These are phyloP conservation scores for Diadromus collaris DNA, from an alignment of 2,888 invertebrate genomes.

Conservation along the genomic window DNA sequence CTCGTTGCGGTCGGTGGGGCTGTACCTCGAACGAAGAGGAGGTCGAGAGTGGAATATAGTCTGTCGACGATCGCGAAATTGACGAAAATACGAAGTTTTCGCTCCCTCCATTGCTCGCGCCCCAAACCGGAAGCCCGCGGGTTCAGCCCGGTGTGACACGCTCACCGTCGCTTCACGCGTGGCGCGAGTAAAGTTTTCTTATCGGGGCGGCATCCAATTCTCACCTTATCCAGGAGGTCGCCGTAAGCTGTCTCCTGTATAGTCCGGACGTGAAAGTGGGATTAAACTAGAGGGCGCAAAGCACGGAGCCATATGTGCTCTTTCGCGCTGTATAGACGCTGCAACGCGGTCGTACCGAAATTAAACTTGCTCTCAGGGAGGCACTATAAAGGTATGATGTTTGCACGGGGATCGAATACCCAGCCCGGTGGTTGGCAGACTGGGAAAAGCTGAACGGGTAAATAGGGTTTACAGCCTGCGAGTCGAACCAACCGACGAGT, in stretches of 20 bases:
- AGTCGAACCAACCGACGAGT: neutral
- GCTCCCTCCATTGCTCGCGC: constrained; percentile 28
- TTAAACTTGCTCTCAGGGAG: constrained; percentile 44
- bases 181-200: constrained; percentile 58
- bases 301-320: neutral
- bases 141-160: constrained; percentile 36
- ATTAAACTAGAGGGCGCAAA: neutral
- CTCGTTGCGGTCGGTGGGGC: constrained; percentile 3
- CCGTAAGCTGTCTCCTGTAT: constrained; percentile 28
- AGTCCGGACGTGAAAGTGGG: neutral
- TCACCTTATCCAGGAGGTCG: constrained; percentile 50
- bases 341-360: constrained; percentile 24
- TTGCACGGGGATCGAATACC: constrained; percentile 39
- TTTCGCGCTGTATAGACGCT: neutral
- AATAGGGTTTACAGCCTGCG: constrained; percentile 34
- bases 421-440: constrained; percentile 8
- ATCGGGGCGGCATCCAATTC: constrained; percentile 58
- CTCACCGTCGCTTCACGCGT: constrained; percentile 11
- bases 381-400: constrained; percentile 41
- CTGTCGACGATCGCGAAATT: constrained; percentile 38
- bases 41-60: neutral
- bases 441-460: constrained; percentile 38
- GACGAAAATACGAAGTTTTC: constrained; percentile 54
- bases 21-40: neutral
- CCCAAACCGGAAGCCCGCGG: constrained; percentile 43